Conservation (phyloP, 2,888 invertebrate genomes). For the Spialia ferax region DNA sequence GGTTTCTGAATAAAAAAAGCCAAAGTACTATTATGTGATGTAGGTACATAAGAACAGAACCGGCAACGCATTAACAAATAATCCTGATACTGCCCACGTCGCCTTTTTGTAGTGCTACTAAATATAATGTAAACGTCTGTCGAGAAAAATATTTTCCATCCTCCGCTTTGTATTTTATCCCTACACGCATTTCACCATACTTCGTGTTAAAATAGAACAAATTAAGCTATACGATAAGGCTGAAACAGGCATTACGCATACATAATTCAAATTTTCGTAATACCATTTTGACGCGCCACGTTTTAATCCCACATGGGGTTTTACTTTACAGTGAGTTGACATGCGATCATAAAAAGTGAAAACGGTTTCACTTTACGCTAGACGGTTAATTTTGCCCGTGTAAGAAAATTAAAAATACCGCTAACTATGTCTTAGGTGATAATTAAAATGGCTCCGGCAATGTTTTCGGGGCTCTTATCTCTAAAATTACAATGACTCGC, state of each 20-base stretch:
- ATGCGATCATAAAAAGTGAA: slow-evolving; percentile 80
- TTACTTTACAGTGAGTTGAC: slow-evolving; percentile 62
- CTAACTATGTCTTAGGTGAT: slow-evolving; percentile 4
- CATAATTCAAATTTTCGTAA: slow-evolving; percentile 52
- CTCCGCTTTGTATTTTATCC: no score
- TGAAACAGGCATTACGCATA: slow-evolving; percentile 42
- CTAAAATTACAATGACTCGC: background rate
- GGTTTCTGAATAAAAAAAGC: no score
- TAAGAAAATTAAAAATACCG: slow-evolving; percentile 16
- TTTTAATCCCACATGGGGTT: slow-evolving; percentile 59
- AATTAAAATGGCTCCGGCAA: background rate
- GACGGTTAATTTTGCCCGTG: slow-evolving; percentile 43
- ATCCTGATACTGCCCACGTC: no score
- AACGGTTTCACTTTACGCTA: slow-evolving; percentile 67
- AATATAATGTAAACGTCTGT: no score
- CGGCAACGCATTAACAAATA: no score
- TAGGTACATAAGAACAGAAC: no score
- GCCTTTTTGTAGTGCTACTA: no score
- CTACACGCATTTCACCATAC: no score
- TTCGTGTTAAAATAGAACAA: no score
- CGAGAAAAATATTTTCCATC: no score
- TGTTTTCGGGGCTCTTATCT: slow-evolving; percentile 10
- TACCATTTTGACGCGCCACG: slow-evolving; percentile 56
- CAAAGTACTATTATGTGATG: no score
- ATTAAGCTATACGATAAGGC: no score